These are phyloP conservation scores for Abrostola triplasia DNA, from an alignment of 2,888 invertebrate species.

Conservation along the genomic window DNA sequence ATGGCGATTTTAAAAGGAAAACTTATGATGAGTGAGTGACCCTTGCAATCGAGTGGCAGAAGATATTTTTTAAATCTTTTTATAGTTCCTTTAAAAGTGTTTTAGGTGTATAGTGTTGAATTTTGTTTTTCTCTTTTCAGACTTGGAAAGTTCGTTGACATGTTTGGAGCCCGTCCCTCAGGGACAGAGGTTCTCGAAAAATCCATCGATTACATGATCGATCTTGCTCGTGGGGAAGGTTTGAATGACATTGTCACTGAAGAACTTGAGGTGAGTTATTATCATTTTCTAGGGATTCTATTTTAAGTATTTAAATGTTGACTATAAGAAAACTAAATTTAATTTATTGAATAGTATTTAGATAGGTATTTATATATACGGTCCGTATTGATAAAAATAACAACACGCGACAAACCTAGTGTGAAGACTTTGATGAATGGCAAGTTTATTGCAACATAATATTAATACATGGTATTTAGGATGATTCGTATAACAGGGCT, in stretches of 20 bases:
- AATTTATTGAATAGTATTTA: too few species aligned
- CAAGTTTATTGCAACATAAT: too few species aligned
- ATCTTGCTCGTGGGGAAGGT: slow-evolving; percentile 72
- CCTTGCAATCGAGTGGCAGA: not conserved
- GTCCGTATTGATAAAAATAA: too few species aligned
- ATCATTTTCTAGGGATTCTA: slow-evolving; percentile 2
- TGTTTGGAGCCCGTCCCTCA: slow-evolving; percentile 90
- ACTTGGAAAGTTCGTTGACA: slow-evolving; percentile 82
- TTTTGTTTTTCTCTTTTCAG: slow-evolving; percentile 59
- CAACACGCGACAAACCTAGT: too few species aligned
- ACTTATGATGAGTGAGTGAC: slow-evolving; percentile 87
- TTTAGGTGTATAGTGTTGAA: not conserved
- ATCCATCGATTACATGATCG: slow-evolving; percentile 91
- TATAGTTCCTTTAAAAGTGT: not conserved
- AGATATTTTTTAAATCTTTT: too few species aligned
- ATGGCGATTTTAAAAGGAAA: slow-evolving; percentile 87
- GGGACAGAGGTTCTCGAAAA: slow-evolving; percentile 90
- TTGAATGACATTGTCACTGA: slow-evolving; percentile 91
- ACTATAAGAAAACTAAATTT: too few species aligned
- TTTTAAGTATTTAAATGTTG: not conserved
- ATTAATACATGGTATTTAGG: too few species aligned
- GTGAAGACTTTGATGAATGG: too few species aligned
- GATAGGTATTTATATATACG: too few species aligned
- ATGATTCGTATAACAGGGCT: too few species aligned
- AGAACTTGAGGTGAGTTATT: slow-evolving; percentile 80